Evolutionary conservation across 2,888 invertebrate genomes (phyloP), one percentile per base, ranked within the genome.

Genomic region (Pristionchus mayeri): DNA sequence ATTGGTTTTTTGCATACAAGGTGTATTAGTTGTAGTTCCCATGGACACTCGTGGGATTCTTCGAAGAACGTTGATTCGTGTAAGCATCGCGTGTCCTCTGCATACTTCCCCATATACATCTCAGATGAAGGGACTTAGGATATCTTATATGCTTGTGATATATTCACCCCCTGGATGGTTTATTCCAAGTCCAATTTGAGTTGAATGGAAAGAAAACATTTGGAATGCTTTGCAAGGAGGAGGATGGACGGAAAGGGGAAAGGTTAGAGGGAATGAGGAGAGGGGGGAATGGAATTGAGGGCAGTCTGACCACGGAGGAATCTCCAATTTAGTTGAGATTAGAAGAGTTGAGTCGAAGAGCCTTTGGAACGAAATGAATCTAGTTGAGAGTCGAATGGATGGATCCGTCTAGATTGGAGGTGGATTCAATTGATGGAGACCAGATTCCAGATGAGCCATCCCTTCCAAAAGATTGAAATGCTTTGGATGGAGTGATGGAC

Each of bases 251-350:
- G 71, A 71, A 18, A 40, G 71, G 27, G 37, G 71, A 71, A 40
- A 40, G 71, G 71, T 40, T 71, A 71, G 71, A 71, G 13, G 40
- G 71, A 71, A 37, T 21, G n/a, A 60, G 27, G 21, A 40, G 27
- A 37, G n/a, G 40, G 21, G 40, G 24, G 40, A 40, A 34, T 37
- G 71, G 40, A 40, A 27, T 21, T 37, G 71, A n/a, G 71, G 37
- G 71, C 60, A 60, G 60, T 37, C 37, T 40, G n/a, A n/a, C 37
- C 27, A 13, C 71, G 27, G 40, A 21, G 21, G 37, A 40, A 40
- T 71, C 71, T 71, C 71, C 71, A 71, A 71, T 71, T 71, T 40
- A 71, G 71, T 71, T 71, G 34, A 71, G 71, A 71, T 71, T 71
- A 71, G 71, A 71, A 71, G 16, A 71, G 71, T 37, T 71, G 71